Evolutionary conservation across 1,140 invertebrate species (phyloP).

Genomic region (Colletes latitarsis): DNA sequence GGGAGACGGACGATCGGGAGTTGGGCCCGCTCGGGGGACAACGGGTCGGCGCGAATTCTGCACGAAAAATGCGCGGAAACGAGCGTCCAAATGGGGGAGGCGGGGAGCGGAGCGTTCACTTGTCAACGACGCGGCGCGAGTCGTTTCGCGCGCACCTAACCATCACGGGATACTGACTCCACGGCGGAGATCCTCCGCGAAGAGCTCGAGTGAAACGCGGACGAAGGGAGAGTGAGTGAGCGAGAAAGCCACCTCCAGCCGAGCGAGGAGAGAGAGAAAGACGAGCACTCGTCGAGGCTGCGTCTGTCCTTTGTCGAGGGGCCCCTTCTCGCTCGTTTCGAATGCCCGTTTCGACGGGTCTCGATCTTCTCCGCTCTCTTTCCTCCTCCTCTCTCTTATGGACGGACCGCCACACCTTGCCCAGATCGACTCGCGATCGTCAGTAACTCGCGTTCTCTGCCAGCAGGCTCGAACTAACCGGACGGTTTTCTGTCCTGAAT

Average conservation of each 20-base stretch:
- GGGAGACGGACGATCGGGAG: constrained; percentile 6
- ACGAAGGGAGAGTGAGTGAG: constrained; percentile 27
- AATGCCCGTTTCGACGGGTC: constrained; percentile 49
- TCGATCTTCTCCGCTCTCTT: constrained; percentile 49
- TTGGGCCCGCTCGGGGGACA: neutral
- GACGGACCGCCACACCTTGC: constrained; percentile 61
- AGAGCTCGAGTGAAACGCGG: constrained; percentile 44
- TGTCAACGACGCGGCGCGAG: constrained; percentile 47
- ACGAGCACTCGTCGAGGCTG: constrained; percentile 12
- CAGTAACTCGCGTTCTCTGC: constrained; percentile 49
- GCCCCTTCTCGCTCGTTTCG: constrained; percentile 40
- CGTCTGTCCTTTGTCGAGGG: constrained; percentile 32
- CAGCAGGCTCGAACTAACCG: constrained; percentile 59
- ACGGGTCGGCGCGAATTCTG: neutral
- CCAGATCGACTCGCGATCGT: constrained; percentile 49
- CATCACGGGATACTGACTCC: constrained; percentile 47
- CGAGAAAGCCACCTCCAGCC: constrained; percentile 6
- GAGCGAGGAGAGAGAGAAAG: constrained; percentile 17
- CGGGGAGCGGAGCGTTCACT: constrained; percentile 32
- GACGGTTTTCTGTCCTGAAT: constrained; percentile 74
- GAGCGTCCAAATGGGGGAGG: constrained; percentile 13
- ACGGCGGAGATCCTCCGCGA: constrained; percentile 38
- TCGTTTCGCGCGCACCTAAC: constrained; percentile 52
- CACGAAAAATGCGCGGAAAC: no score
- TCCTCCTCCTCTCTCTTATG: constrained; percentile 39